Conservation (phyloP, 2,113 vertebrate species). For the Crotalus viridis region DNA sequence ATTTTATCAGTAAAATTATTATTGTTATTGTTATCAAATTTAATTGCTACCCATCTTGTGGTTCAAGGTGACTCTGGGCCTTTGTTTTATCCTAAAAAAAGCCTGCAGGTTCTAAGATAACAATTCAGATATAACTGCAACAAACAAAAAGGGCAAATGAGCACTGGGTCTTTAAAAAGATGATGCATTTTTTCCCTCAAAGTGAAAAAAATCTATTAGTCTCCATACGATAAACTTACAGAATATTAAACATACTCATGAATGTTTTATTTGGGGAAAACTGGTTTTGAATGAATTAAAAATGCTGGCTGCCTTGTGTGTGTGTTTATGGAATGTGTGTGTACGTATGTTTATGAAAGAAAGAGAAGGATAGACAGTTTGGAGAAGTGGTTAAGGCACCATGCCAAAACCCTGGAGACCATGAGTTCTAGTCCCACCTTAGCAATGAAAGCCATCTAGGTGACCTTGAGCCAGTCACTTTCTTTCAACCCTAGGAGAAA, state of each 20-base stretch:
- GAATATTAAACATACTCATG: not conserved
- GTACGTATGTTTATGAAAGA: not conserved
- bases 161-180: constrained; percentile 14
- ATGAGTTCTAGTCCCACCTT: not conserved
- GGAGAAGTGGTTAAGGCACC: not conserved
- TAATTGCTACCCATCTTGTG: not conserved
- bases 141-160: constrained; percentile 6
- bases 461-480: not conserved
- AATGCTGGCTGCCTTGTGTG: not conserved
- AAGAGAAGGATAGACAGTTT: not conserved
- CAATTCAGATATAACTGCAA: not conserved
- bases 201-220: not conserved
- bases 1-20: not conserved
- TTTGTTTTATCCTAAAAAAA: not conserved
- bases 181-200: not conserved
- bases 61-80: not conserved
- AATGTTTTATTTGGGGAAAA: not conserved
- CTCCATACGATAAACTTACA: not conserved
- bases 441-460: not conserved
- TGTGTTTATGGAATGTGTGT: not conserved
- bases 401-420: not conserved
- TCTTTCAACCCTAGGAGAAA: not conserved
- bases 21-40: not conserved
- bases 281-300: not conserved
- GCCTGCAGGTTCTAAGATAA: not conserved